Percentiles rank a stretch among this genome's conserved stretches.
phyloP scores from a whole-genome alignment of 2,113 vertebrate genomes.

The Pachycephala philippinensis region DNA sequence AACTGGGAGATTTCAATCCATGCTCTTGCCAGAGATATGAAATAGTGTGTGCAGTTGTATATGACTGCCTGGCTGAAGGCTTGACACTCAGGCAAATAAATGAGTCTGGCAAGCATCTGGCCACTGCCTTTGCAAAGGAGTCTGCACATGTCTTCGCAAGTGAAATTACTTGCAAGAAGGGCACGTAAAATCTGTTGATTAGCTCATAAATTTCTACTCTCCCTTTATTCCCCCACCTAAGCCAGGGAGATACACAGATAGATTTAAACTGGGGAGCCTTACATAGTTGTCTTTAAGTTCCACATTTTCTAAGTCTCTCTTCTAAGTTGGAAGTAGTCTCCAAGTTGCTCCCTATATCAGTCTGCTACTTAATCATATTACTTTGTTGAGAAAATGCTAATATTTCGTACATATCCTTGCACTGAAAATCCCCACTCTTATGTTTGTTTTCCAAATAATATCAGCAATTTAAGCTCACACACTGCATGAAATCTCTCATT shows the following conservation, averaged over 20 bases:
- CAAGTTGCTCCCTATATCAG: background rate
- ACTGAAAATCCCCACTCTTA: background rate
- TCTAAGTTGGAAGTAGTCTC: background rate
- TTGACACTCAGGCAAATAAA: constrained; percentile 11
- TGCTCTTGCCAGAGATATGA: background rate
- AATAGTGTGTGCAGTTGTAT: background rate
- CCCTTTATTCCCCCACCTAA: rapidly evolving
- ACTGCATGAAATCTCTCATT: background rate
- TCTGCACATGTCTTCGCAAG: background rate
- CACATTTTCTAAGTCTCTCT: background rate
- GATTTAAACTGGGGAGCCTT: background rate
- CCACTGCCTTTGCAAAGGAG: background rate
- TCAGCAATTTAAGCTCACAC: background rate
- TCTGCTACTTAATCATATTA: background rate
- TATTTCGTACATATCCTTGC: background rate
- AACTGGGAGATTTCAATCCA: constrained; percentile 17
- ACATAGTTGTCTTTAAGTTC: background rate
- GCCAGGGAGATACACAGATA: background rate
- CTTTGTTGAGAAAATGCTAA: background rate
- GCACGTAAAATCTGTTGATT: background rate
- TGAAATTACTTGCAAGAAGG: background rate
- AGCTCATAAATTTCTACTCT: background rate
- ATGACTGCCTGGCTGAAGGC: background rate
- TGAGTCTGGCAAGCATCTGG: background rate
- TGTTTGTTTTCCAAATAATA: background rate